phyloP scores from a whole-genome alignment of 2,888 invertebrate species.

The Cinara cedri region DNA sequence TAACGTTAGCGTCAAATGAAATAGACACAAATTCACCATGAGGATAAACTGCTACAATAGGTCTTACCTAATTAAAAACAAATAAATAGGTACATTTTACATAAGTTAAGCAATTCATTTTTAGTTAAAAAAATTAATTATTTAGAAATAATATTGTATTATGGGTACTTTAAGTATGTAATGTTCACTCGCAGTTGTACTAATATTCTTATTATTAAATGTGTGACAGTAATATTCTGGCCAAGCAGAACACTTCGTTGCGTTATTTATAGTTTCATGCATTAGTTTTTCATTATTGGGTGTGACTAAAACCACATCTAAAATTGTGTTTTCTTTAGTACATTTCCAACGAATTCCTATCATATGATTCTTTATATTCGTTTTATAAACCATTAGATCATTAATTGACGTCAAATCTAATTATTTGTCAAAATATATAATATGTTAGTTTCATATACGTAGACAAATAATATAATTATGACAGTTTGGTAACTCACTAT shows the following conservation, averaged over 20 bases:
- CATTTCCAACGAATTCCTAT: slow-evolving; percentile 25
- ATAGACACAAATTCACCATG: slow-evolving; percentile 5
- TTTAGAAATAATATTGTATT: not conserved
- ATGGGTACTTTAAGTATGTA: slow-evolving; percentile 10
- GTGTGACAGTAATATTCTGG: slow-evolving; percentile 21
- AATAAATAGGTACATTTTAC: not conserved
- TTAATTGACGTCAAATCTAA: not conserved
- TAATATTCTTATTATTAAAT: not conserved
- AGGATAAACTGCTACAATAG: not conserved
- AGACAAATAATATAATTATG: too few relatives aligned
- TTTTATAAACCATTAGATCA: slow-evolving; percentile 25
- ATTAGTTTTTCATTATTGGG: not conserved
- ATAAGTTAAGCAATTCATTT: too few relatives aligned
- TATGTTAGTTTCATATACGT: too few relatives aligned
- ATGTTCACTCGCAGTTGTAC: not conserved
- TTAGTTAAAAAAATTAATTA: not conserved
- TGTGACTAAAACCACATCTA: slow-evolving; percentile 22
- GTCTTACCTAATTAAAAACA: not conserved
- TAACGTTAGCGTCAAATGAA: not conserved
- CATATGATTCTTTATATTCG: not conserved
- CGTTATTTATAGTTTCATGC: not conserved
- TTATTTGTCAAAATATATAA: not conserved
- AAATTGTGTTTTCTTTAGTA: not conserved
- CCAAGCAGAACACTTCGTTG: slow-evolving; percentile 12
- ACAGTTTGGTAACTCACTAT: not conserved